These are phyloP conservation scores for Falco columbarius DNA, from an alignment of 2,797 vertebrate species.

Conservation along the genomic window DNA sequence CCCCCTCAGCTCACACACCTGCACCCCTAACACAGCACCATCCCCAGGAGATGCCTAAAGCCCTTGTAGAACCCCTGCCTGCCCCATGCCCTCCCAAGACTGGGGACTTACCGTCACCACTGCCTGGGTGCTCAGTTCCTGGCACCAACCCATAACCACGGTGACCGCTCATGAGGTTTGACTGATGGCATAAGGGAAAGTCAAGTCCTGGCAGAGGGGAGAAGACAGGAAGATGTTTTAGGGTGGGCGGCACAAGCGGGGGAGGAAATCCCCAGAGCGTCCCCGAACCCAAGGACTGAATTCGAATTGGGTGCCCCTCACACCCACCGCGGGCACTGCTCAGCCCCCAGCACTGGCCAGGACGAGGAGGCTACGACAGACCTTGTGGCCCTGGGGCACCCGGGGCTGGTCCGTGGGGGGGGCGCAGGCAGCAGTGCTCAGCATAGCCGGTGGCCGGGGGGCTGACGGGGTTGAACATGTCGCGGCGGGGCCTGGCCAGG, in stretches of 20 bases:
- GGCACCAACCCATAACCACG: constrained; percentile 82
- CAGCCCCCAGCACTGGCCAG: background rate
- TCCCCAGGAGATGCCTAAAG: background rate
- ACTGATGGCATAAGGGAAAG: constrained; percentile 87
- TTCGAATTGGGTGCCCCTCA: background rate
- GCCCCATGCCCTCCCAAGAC: rapidly evolving
- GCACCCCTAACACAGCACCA: background rate
- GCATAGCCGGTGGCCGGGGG: constrained; percentile 82
- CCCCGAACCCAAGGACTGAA: background rate
- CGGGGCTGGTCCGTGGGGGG: constrained; percentile 80
- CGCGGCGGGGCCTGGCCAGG: constrained; percentile 65
- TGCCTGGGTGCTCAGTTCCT: constrained; percentile 71
- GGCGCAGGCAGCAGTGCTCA: constrained; percentile 89
- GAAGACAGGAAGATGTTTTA: rapidly evolving
- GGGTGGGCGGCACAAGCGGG: no score
- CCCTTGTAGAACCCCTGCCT: rapidly evolving
- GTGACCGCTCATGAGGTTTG: constrained; percentile 83
- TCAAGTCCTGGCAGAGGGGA: constrained; percentile 78
- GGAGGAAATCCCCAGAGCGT: background rate
- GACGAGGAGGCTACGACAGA: background rate
- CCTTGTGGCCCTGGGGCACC: constrained; percentile 65
- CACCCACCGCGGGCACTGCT: rapidly evolving
- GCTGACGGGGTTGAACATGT: constrained; percentile 89
- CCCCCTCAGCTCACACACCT: no score
- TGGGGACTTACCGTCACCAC: constrained; percentile 81